Percentiles rank a stretch among this genome's conserved stretches.
These are phyloP conservation scores for Melieria crassipennis DNA, from an alignment of 2,888 invertebrate genomes.

Conservation along the genomic window DNA sequence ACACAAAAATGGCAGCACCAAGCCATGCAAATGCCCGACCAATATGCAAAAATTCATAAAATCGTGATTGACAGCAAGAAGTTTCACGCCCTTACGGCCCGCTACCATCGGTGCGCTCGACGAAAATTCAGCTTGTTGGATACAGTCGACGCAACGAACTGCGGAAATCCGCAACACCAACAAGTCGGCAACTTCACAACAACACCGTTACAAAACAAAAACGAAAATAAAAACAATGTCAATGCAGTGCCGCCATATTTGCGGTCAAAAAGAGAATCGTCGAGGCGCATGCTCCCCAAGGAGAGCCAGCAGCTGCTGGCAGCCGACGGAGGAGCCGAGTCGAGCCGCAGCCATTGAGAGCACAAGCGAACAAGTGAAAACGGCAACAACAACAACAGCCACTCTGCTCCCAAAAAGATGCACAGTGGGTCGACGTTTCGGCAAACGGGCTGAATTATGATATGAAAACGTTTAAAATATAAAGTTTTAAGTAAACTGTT, in stretches of 20 bases:
- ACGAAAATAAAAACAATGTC: constrained; percentile 10
- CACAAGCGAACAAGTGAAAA: constrained; percentile 23
- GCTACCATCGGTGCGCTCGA: too few species aligned
- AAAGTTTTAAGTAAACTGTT: too few species aligned
- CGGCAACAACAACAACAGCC: constrained; percentile 9
- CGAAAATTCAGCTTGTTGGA: too few species aligned
- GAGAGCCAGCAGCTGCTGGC: neutral
- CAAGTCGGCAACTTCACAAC: constrained; percentile 8
- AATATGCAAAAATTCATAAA: too few species aligned
- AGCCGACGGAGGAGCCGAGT: too few species aligned
- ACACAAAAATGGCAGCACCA: too few species aligned
- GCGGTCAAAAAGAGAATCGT: neutral
- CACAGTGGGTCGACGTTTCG: neutral
- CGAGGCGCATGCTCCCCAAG: constrained; percentile 29
- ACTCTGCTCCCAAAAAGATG: constrained; percentile 20
- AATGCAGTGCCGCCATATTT: too few species aligned
- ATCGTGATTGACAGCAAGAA: too few species aligned
- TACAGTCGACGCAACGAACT: neutral
- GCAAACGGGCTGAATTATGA: too few species aligned
- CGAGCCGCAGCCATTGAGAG: constrained; percentile 15
- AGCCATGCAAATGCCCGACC: too few species aligned
- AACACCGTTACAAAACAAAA: constrained; percentile 3
- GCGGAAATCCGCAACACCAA: constrained; percentile 32
- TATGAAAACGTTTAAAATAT: too few species aligned
- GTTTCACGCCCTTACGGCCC: too few species aligned